These are phyloP conservation scores for Gymnocypris eckloni DNA, from an alignment of 2,797 vertebrate genomes.

Conservation along the genomic window DNA sequence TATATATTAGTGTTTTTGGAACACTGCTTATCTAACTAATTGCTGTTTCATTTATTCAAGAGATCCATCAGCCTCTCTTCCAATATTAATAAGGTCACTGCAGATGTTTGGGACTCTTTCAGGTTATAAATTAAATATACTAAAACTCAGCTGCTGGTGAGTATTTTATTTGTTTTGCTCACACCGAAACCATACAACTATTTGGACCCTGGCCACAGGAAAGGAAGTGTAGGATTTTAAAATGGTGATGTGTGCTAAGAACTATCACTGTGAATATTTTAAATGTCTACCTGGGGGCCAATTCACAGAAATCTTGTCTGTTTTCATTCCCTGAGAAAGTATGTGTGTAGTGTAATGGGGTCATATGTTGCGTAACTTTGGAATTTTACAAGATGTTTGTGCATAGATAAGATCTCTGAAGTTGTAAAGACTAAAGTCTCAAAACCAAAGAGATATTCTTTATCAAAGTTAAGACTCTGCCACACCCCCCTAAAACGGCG, in stretches of 20 bases:
- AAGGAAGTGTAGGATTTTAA: neutral
- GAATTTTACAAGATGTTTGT: too few relatives aligned
- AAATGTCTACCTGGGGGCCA: neutral
- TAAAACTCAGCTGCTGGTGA: neutral
- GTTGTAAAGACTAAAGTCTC: too few relatives aligned
- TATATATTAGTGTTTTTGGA: neutral
- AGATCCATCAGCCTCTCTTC: neutral
- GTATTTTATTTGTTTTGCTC: neutral
- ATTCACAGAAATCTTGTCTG: neutral
- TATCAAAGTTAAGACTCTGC: too few relatives aligned
- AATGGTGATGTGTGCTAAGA: neutral
- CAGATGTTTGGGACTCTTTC: neutral
- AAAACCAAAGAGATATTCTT: too few relatives aligned
- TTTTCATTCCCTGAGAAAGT: slow-evolving; percentile 5
- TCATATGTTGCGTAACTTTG: too few relatives aligned
- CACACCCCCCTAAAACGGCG: too few relatives aligned
- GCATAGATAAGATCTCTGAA: too few relatives aligned
- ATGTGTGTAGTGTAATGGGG: neutral
- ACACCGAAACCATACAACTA: neutral
- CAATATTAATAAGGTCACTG: slow-evolving; percentile 15
- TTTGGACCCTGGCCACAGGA: neutral
- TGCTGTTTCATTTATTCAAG: slow-evolving; percentile 12
- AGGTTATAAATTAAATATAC: neutral
- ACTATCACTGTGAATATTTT: slow-evolving; percentile 2
- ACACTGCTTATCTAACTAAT: neutral